These are phyloP conservation scores for Physella acuta DNA, from an alignment of 1,140 invertebrate genomes.

Conservation along the genomic window DNA sequence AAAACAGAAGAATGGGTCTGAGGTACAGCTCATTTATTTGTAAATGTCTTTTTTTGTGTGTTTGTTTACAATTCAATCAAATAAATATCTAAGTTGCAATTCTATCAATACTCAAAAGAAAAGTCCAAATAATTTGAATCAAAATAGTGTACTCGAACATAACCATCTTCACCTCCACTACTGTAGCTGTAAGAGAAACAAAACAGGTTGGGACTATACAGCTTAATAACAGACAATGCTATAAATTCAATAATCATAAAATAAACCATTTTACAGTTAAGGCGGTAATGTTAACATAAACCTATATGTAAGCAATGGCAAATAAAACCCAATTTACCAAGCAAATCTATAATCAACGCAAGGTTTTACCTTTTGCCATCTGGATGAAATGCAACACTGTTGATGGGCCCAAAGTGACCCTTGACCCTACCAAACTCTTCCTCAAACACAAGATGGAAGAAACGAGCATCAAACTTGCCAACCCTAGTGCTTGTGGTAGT, in stretches of 20 bases:
- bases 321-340: not conserved
- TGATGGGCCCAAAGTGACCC: constrained; percentile 99
- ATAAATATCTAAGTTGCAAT: not conserved
- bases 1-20: not conserved
- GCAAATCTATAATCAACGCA: not conserved
- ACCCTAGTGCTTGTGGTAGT: constrained; percentile 93
- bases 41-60: too few species aligned
- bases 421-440: constrained; percentile 98
- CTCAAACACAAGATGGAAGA: constrained; percentile 98
- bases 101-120: constrained; percentile 79
- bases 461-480: constrained; percentile 97
- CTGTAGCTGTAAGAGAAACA: constrained; percentile 70
- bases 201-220: too few species aligned
- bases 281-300: too few species aligned
- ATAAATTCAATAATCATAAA: too few species aligned
- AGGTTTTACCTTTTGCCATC: constrained; percentile 77
- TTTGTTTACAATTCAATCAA: not conserved
- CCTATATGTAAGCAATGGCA: too few species aligned
- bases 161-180: constrained; percentile 98
- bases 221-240: too few species aligned
- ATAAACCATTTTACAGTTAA: too few species aligned
- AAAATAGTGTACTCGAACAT: constrained; percentile 92
- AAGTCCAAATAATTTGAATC: constrained; percentile 97
- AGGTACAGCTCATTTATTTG: not conserved
- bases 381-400: constrained; percentile 96